A percentile compares a stretch with the other conserved stretches of the same genome.
These are phyloP conservation scores for Matsumurasca onukii DNA, from an alignment of 1,140 invertebrate species.

Conservation along the genomic window DNA sequence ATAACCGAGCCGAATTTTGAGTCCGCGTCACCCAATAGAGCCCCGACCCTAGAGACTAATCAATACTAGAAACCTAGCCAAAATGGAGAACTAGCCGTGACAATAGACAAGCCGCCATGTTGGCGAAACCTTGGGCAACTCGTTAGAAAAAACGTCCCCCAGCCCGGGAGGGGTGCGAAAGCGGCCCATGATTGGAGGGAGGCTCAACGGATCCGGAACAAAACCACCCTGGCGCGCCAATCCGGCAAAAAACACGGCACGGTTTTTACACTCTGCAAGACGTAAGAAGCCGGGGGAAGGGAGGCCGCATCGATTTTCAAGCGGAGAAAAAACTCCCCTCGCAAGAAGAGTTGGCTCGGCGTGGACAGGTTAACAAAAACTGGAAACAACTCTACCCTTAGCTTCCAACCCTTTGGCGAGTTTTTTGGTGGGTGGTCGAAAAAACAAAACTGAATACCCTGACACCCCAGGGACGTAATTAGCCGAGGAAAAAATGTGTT, in stretches of 20 bases:
- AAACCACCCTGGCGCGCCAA: conserved; percentile 4
- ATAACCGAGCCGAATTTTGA: too few relatives aligned
- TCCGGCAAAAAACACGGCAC: background rate
- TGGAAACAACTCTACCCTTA: background rate
- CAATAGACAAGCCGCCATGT: too few relatives aligned
- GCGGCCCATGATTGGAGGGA: too few relatives aligned
- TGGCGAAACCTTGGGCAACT: too few relatives aligned
- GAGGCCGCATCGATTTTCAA: conserved; percentile 9
- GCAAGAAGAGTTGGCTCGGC: conserved; percentile 29
- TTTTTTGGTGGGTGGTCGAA: conserved; percentile 34
- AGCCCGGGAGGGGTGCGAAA: too few relatives aligned
- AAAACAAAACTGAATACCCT: conserved; percentile 27
- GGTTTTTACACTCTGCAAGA: conserved; percentile 6
- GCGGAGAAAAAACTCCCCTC: conserved; percentile 22
- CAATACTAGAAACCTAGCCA: too few relatives aligned
- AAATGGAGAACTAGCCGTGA: too few relatives aligned
- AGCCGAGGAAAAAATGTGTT: conserved; percentile 19
- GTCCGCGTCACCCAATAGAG: too few relatives aligned
- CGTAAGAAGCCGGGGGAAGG: background rate
- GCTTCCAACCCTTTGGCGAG: conserved; percentile 18
- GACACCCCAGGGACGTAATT: conserved; percentile 26
- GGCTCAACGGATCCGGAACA: conserved; percentile 9
- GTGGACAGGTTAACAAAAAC: conserved; percentile 15
- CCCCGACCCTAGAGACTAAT: too few relatives aligned
- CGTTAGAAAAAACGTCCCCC: too few relatives aligned